Percentiles rank a stretch among this genome's conserved stretches.
These are phyloP conservation scores for Melanotaenia trifasciata DNA, from an alignment of 2,797 vertebrate species.

Conservation along the genomic window DNA sequence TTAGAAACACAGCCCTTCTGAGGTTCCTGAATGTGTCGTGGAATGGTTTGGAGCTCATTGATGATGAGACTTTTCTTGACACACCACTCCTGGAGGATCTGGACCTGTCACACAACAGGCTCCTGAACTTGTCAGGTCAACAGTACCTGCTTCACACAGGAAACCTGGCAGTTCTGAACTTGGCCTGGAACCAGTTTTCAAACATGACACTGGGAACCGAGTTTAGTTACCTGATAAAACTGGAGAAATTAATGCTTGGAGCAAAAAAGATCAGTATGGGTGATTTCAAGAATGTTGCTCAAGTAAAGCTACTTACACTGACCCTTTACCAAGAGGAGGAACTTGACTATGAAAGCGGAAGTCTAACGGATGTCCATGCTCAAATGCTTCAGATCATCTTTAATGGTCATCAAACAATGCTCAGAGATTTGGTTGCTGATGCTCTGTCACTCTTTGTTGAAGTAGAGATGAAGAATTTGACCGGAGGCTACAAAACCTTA, in stretches of 20 bases:
- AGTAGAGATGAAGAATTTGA: constrained; percentile 83
- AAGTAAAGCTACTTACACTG: constrained; percentile 71
- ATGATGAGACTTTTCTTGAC: constrained; percentile 76
- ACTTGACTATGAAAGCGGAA: constrained; percentile 65
- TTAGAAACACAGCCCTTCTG: constrained; percentile 72
- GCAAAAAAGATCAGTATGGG: constrained; percentile 66
- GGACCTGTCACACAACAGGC: constrained; percentile 87
- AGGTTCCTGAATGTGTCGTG: constrained; percentile 83
- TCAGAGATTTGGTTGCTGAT: constrained; percentile 71
- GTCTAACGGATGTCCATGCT: constrained; percentile 54
- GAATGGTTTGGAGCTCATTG: constrained; percentile 80
- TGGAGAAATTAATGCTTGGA: constrained; percentile 83
- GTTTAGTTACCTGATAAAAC: constrained; percentile 67
- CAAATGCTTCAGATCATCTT: constrained; percentile 61
- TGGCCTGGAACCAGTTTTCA: constrained; percentile 83
- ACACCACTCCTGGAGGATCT: constrained; percentile 81
- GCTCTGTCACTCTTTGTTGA: constrained; percentile 76
- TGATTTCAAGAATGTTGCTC: constrained; percentile 80
- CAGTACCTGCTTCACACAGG: constrained; percentile 65
- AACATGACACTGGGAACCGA: constrained; percentile 76
- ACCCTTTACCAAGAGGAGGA: constrained; percentile 65
- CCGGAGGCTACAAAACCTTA: constrained; percentile 38
- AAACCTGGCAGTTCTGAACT: constrained; percentile 81
- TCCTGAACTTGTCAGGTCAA: constrained; percentile 77
- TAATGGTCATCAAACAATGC: constrained; percentile 18